Evolutionary conservation across 2,797 vertebrate species (phyloP).

Genomic region (Schizopygopsis malacanthus): DNA sequence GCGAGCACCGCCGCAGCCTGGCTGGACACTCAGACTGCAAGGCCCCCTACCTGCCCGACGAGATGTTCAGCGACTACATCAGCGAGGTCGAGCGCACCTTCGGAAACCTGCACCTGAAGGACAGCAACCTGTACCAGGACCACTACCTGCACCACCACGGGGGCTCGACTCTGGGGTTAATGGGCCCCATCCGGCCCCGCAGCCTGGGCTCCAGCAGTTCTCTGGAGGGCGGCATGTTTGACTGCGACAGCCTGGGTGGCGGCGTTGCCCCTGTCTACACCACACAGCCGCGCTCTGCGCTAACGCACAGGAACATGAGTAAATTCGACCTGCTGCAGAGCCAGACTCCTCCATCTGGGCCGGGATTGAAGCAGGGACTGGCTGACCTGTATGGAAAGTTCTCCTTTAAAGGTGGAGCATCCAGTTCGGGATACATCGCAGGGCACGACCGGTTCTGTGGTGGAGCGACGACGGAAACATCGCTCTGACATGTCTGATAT

Average conservation of each 20-base stretch:
- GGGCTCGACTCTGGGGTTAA: conserved; percentile 74
- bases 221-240: conserved; percentile 91
- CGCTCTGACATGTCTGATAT: conserved; percentile 94
- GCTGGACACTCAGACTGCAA: conserved; percentile 91
- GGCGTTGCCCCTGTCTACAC: conserved; percentile 86
- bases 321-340: conserved; percentile 93
- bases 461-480: conserved; percentile 87
- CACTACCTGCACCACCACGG: conserved; percentile 93
- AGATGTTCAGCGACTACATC: conserved; percentile 99
- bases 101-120: conserved; percentile 95
- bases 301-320: conserved; percentile 85
- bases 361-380: conserved; percentile 85
- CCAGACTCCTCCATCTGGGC: conserved; percentile 82
- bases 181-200: conserved; percentile 81
- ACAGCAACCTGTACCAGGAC: conserved; percentile 97
- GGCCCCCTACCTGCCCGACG: conserved; percentile 84
- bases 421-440: conserved; percentile 81
- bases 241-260: conserved; percentile 90
- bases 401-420: conserved; percentile 94
- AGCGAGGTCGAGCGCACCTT: conserved; percentile 98
- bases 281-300: conserved; percentile 87
- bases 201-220: conserved; percentile 96
- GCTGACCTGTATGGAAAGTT: conserved; percentile 93
- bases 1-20: conserved; percentile 92
- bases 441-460: conserved; percentile 85